Conservation (phyloP, 2,888 invertebrate species). For the Lordiphosa fenestrarum region DNA sequence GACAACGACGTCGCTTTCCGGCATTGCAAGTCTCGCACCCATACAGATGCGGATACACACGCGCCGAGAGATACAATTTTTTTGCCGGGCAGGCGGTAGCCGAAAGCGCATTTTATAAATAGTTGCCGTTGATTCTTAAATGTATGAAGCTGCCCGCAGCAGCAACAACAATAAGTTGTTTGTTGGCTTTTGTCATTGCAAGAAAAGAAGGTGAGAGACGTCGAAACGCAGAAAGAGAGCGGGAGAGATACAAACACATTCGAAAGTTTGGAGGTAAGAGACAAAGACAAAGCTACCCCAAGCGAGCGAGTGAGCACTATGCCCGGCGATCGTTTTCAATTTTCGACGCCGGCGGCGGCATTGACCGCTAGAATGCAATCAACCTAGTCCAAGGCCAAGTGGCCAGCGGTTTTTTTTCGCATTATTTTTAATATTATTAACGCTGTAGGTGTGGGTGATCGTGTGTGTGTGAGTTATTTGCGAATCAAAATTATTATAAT, state of each 20-base stretch:
- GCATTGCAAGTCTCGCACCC: conserved; percentile 54
- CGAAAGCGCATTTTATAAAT: conserved; percentile 71
- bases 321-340: conserved; percentile 59
- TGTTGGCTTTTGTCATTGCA: conserved; percentile 59
- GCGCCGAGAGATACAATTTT: conserved; percentile 28
- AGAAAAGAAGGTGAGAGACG: conserved; percentile 37
- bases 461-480: conserved; percentile 41
- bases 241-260: conserved; percentile 6
- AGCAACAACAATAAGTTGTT: conserved; percentile 49
- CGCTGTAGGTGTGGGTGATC: conserved; percentile 31
- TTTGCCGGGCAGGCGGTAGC: conserved; percentile 43
- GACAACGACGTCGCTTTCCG: conserved; percentile 53
- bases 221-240: not conserved
- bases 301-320: conserved; percentile 17
- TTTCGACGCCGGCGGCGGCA: conserved; percentile 63
- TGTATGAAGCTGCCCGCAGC: conserved; percentile 31
- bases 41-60: conserved; percentile 22
- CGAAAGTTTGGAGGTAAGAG: conserved; percentile 18
- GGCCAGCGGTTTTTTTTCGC: conserved; percentile 55
- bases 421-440: conserved; percentile 35
- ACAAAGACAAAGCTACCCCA: conserved; percentile 17
- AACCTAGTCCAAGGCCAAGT: conserved; percentile 79
- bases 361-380: conserved; percentile 79
- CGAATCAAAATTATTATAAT: conserved; percentile 39
- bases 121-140: conserved; percentile 58